Percentiles rank a stretch among this genome's conserved stretches.
Evolutionary conservation across 2,797 vertebrate genomes (phyloP).

Genomic region (Cheirogaleus major): DNA sequence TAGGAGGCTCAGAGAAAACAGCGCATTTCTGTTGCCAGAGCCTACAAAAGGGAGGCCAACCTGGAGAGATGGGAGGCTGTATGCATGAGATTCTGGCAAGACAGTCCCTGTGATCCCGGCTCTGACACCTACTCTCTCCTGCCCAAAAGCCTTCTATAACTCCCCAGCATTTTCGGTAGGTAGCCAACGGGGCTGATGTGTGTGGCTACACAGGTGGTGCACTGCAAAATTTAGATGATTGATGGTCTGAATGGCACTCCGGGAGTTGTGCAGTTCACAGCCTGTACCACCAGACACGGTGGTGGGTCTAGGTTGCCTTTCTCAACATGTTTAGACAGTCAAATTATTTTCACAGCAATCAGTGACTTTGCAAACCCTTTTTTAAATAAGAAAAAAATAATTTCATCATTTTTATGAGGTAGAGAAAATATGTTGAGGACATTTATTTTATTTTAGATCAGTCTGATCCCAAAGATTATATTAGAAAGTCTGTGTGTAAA

Average conservation of each 20-base stretch:
- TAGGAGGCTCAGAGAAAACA: background rate
- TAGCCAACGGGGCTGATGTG: background rate
- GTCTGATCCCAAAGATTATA: background rate
- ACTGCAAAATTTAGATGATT: background rate
- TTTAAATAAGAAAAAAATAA: background rate
- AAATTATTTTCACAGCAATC: background rate
- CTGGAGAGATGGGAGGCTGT: background rate
- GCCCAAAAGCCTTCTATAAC: background rate
- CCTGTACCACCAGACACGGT: background rate
- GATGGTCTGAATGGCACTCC: background rate
- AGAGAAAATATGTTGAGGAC: background rate
- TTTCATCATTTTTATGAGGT: background rate
- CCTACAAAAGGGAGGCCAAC: background rate
- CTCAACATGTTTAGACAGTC: background rate
- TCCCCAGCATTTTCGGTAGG: background rate
- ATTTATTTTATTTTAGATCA: constrained; percentile 31
- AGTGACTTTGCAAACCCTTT: background rate
- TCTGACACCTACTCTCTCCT: background rate
- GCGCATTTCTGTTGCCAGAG: background rate
- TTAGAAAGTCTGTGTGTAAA: background rate
- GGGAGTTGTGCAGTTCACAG: background rate
- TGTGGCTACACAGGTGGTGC: background rate
- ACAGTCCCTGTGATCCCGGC: background rate
- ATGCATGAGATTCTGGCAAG: background rate
- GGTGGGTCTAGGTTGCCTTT: background rate